These are phyloP conservation scores for Lepus townsendii DNA, from an alignment of 2,797 vertebrate genomes.

Conservation along the genomic window DNA sequence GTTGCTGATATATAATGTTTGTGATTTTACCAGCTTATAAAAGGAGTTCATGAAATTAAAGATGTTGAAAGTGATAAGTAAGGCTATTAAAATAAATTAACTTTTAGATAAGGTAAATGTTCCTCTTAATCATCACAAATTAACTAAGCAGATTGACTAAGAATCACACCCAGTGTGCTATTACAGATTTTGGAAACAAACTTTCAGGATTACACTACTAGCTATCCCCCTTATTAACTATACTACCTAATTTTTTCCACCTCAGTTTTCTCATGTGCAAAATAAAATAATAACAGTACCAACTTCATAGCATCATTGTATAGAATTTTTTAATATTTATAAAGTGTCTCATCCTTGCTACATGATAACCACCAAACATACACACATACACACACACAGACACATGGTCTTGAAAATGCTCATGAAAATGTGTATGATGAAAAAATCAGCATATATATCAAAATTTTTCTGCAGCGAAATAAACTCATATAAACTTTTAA, in stretches of 20 bases:
- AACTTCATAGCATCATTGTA: not conserved
- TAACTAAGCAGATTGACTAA: not conserved
- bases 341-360: not conserved
- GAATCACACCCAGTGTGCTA: not conserved
- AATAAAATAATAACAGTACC: not conserved
- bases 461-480: no score
- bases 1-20: not conserved
- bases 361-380: not conserved
- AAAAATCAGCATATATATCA: no score
- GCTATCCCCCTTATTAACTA: not conserved
- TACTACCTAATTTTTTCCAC: not conserved
- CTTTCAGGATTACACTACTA: not conserved
- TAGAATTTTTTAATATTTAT: conserved; percentile 32
- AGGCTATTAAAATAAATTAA: not conserved
- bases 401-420: no score
- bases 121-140: not conserved
- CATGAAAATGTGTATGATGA: no score
- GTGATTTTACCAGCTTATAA: conserved; percentile 6
- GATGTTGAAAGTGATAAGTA: not conserved
- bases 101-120: not conserved
- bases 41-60: not conserved
- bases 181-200: not conserved
- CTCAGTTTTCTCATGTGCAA: not conserved
- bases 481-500: no score
- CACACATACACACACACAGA: no score